Conservation (phyloP, 2,797 vertebrate genomes). For the Dipus sagitta region DNA sequence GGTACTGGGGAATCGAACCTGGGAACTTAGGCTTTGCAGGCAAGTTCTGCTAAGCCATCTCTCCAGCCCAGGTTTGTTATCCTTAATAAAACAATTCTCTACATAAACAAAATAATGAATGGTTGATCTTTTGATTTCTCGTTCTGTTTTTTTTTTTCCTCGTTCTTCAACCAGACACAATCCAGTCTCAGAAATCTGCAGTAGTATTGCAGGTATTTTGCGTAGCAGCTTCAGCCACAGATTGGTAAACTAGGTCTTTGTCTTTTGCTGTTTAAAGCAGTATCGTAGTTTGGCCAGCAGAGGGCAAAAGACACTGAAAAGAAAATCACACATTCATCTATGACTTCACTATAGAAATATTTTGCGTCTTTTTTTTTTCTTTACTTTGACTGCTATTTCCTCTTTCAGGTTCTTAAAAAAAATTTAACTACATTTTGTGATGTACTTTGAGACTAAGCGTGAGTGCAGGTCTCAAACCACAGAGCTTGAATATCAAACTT, state of each 20-base stretch:
- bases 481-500: background rate
- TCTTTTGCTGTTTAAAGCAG: background rate
- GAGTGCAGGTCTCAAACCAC: background rate
- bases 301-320: conserved; percentile 67
- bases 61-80: background rate
- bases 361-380: background rate
- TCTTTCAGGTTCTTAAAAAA: conserved; percentile 10
- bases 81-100: background rate
- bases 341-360: background rate
- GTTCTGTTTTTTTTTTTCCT: background rate
- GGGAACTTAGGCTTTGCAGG: too few species aligned
- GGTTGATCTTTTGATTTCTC: background rate
- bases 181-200: background rate
- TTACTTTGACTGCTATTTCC: conserved; percentile 25
- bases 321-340: background rate
- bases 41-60: too few species aligned
- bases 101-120: background rate
- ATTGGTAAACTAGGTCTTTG: background rate
- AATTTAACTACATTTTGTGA: background rate
- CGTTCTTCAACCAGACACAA: background rate
- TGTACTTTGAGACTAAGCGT: background rate
- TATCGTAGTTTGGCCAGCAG: conserved; percentile 68
- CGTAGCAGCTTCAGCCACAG: background rate
- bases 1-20: too few species aligned
- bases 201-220: background rate